phyloP scores from a whole-genome alignment of 2,888 invertebrate species.

The Brenthis daphne region DNA sequence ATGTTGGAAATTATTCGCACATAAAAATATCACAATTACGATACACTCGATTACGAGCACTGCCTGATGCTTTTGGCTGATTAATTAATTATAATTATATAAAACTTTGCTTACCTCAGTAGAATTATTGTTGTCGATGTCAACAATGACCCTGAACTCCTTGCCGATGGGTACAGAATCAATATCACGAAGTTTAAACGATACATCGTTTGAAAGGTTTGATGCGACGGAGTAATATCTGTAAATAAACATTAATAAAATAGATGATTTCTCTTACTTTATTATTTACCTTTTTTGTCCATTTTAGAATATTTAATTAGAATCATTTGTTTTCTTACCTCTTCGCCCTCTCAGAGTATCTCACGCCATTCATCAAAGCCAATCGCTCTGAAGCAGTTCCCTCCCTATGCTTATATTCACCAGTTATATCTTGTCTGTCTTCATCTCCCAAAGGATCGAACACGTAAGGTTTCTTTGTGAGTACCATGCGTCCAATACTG shows the following conservation, averaged over 20 bases:
- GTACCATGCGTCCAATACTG: slow-evolving; percentile 88
- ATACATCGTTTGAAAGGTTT: slow-evolving; percentile 82
- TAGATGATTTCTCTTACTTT: background rate
- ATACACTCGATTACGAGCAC: too few relatives aligned
- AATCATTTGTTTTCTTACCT: slow-evolving; percentile 56
- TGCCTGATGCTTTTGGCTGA: too few relatives aligned
- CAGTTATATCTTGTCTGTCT: slow-evolving; percentile 87
- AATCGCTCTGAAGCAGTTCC: slow-evolving; percentile 88
- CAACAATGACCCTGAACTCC: slow-evolving; percentile 85
- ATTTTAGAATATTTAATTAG: background rate
- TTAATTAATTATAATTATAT: too few relatives aligned
- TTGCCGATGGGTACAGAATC: slow-evolving; percentile 87
- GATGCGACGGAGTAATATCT: slow-evolving; percentile 84
- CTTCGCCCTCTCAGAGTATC: slow-evolving; percentile 85
- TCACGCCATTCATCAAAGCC: slow-evolving; percentile 88
- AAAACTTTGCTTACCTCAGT: slow-evolving; percentile 56
- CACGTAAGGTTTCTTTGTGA: slow-evolving; percentile 88
- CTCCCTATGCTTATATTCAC: slow-evolving; percentile 87
- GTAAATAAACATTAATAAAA: slow-evolving; percentile 22
- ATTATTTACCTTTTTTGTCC: background rate
- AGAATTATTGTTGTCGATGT: slow-evolving; percentile 83
- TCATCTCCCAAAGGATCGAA: slow-evolving; percentile 87
- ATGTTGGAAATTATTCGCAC: too few relatives aligned
- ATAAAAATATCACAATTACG: too few relatives aligned
- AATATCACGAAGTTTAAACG: slow-evolving; percentile 85